Base-by-base conservation (phyloP, 2,888 invertebrate genomes). In the Choristoneura rosaceana region DNA sequence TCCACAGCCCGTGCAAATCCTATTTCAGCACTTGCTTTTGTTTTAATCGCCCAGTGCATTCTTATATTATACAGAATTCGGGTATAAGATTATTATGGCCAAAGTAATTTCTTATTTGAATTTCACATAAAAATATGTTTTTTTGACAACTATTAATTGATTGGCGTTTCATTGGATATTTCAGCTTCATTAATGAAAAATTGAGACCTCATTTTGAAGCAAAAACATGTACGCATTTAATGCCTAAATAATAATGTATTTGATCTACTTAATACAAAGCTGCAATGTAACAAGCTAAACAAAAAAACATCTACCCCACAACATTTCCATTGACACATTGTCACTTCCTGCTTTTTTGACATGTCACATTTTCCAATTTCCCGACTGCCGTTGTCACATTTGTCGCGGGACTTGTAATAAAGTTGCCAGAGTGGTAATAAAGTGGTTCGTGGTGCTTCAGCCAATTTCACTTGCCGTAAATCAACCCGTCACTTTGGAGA, bases 351-450 rank as follows among this genome's bases (percentile, higher is more conserved):
- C 65, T 79, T 80, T 74, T 83, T 84, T 81, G 79, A 78, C 80
- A 69, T 75, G 80, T 81, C 81, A 82, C 81, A 81, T 80, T 82
- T 84, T 81, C 81, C 82, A 85, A 85, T 86, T 84, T 84, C 79
- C 79, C 74, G 76, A 74, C 76, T 76, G 77, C 76, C 74, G 74
- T 76, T 78, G 80, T 80, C 79, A 79, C 78, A 78, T 70, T 74
- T 75, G 74, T 69, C 74, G 68, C 50, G 68, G 55, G 69, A 69
- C 15, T 64, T 38, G 69, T 74, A 74, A 76, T 74, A 76, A 71
- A 74, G 71, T 76, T 65, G 69, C 62, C 62, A 43, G 64, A 60
- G 43, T 64, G 69, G 64, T 73, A 73, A 73, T 71, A 71, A 71
- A 71, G 68, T 55, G 67, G 63, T 62, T 61, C 52, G 62, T 50